phyloP scores from a whole-genome alignment of 2,113 vertebrate species.

The Tragelaphus scriptus region DNA sequence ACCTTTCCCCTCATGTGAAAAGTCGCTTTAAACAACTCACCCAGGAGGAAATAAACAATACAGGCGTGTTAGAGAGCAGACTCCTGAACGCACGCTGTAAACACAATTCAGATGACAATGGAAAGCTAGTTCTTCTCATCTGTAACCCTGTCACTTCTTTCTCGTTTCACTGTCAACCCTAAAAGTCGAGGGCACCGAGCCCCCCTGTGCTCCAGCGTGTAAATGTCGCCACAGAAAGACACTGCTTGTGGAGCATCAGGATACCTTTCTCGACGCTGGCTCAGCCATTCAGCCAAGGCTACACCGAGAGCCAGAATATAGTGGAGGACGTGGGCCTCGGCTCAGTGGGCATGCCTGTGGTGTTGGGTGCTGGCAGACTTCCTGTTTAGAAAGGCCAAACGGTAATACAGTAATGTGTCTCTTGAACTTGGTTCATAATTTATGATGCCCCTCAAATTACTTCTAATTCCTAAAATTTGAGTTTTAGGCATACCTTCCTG shows the following conservation, averaged over 20 bases:
- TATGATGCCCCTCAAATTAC: background rate
- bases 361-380: background rate
- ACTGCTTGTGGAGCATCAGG: background rate
- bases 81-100: background rate
- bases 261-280: background rate
- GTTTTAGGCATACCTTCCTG: background rate
- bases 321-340: background rate
- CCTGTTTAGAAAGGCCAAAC: background rate
- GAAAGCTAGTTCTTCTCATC: background rate
- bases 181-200: background rate
- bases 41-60: background rate
- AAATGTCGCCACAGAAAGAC: background rate
- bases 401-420: background rate
- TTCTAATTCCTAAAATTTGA: background rate
- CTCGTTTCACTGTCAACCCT: background rate
- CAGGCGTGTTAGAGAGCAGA: background rate
- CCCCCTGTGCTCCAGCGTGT: background rate
- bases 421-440: background rate
- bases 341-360: rapidly evolving
- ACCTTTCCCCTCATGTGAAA: background rate
- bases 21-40: background rate
- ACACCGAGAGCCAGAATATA: rapidly evolving
- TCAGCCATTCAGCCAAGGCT: background rate
- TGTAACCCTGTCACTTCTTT: background rate
- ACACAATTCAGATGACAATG: background rate